A percentile compares a stretch with the other conserved stretches of the same genome.
Conservation (phyloP, 2,888 invertebrate genomes). For the Volucella inflata region DNA sequence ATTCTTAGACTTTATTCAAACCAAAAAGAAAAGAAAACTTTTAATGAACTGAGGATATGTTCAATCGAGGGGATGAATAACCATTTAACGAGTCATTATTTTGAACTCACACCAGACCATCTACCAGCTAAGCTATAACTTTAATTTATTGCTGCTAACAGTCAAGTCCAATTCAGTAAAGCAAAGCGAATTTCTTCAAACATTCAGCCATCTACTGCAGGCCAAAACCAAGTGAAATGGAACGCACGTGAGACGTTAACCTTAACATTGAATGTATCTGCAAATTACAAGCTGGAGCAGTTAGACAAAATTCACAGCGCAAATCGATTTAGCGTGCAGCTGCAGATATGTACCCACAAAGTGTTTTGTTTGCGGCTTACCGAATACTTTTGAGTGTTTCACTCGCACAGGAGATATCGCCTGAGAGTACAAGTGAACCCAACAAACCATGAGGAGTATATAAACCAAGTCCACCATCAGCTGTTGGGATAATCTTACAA, state of each 20-base stretch:
- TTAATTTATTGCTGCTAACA: constrained; percentile 41
- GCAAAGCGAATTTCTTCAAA: constrained; percentile 44
- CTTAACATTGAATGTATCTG: constrained; percentile 66
- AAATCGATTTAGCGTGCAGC: constrained; percentile 60
- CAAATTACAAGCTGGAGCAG: constrained; percentile 22
- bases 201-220: neutral
- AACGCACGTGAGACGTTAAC: constrained; percentile 73
- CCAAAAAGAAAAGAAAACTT: neutral
- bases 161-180: constrained; percentile 7
- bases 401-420: constrained; percentile 68
- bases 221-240: constrained; percentile 59
- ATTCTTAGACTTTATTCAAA: neutral
- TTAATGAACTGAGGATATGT: constrained; percentile 30
- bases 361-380: constrained; percentile 20
- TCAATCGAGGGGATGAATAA: constrained; percentile 1
- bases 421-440: constrained; percentile 51
- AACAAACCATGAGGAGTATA: constrained; percentile 73
- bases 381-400: constrained; percentile 34
- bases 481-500: constrained; percentile 63
- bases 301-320: constrained; percentile 13
- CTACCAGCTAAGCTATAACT: constrained; percentile 1
- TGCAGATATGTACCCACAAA: neutral
- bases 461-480: constrained; percentile 56
- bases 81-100: neutral
- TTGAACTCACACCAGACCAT: constrained; percentile 8